phyloP scores from a whole-genome alignment of 64 coral and sea anemone species.

The Acropora tenuis region DNA sequence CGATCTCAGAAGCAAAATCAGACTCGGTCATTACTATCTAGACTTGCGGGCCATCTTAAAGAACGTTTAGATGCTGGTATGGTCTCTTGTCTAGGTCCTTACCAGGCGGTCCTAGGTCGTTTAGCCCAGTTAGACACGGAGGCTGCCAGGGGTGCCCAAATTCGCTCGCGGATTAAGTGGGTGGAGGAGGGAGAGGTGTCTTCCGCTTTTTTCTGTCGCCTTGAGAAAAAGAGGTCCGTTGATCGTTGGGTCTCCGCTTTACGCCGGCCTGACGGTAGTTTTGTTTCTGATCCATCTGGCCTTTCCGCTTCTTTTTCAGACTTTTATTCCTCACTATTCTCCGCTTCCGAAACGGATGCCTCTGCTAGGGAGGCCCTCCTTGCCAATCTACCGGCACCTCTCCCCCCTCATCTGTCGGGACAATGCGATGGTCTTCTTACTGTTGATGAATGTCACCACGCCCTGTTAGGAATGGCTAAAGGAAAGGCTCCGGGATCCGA shows the following conservation, averaged over 20 bases:
- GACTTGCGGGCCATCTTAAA: background rate
- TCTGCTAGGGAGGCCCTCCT: background rate
- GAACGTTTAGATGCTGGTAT: background rate
- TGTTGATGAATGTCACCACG: background rate
- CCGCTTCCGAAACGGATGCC: background rate
- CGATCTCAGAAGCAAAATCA: too few relatives aligned
- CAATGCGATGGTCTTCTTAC: background rate
- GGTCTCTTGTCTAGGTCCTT: background rate
- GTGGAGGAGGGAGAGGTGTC: conserved; percentile 63
- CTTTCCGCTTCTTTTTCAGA: background rate
- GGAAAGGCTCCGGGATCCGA: background rate
- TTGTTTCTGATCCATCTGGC: background rate
- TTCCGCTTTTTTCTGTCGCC: conserved; percentile 17
- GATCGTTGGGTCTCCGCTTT: background rate
- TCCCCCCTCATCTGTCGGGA: background rate
- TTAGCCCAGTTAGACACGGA: background rate
- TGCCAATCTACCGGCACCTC: background rate
- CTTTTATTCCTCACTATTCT: background rate
- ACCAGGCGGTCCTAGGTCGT: background rate
- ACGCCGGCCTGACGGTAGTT: background rate
- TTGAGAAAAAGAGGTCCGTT: conserved; percentile 2
- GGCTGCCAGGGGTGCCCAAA: conserved; percentile 8
- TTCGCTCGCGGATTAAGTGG: conserved; percentile 45
- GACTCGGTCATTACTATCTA: background rate
- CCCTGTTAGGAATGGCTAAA: background rate